Conservation (phyloP, 1,140 invertebrate genomes). For the Steinernema khuongi region DNA sequence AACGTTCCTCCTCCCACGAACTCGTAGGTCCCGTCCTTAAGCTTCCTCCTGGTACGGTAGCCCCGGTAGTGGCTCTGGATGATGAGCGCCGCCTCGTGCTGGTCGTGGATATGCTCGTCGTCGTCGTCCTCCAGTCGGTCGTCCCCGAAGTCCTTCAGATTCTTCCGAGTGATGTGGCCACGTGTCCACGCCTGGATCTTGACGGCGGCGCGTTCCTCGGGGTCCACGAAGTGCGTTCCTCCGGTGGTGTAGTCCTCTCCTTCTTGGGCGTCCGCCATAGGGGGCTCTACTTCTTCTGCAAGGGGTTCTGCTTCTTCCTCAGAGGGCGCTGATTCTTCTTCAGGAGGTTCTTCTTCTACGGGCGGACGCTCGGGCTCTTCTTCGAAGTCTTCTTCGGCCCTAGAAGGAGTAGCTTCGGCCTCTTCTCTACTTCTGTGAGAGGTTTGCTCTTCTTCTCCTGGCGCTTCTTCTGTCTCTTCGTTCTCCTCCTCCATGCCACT, state of each 20-base stretch:
- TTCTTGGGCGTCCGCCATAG: background rate
- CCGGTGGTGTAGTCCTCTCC: background rate
- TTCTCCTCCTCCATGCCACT: background rate
- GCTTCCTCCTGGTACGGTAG: slow-evolving; percentile 25
- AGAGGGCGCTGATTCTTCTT: slow-evolving; percentile 18
- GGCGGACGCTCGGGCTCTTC: too few relatives aligned
- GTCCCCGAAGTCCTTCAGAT: slow-evolving; percentile 11
- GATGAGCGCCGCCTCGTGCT: slow-evolving; percentile 31
- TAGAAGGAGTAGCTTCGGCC: too few relatives aligned
- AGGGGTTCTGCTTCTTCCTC: slow-evolving; percentile 20
- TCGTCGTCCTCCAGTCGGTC: slow-evolving; percentile 17
- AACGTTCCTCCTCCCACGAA: background rate
- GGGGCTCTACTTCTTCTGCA: background rate
- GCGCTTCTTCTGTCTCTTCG: background rate
- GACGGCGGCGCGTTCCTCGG: slow-evolving; percentile 6
- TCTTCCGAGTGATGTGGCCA: background rate
- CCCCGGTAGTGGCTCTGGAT: slow-evolving; percentile 28
- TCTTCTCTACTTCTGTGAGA: too few relatives aligned
- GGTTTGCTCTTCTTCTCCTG: background rate
- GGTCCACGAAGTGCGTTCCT: background rate
- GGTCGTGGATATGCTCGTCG: background rate
- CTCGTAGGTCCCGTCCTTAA: slow-evolving; percentile 19
- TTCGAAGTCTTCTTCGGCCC: too few relatives aligned
- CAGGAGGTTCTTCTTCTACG: too few relatives aligned
- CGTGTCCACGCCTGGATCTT: slow-evolving; percentile 7